Percentiles rank a stretch among this genome's conserved stretches.
These are phyloP conservation scores for Orchesella cincta DNA, from an alignment of 1,140 invertebrate species.

Conservation along the genomic window DNA sequence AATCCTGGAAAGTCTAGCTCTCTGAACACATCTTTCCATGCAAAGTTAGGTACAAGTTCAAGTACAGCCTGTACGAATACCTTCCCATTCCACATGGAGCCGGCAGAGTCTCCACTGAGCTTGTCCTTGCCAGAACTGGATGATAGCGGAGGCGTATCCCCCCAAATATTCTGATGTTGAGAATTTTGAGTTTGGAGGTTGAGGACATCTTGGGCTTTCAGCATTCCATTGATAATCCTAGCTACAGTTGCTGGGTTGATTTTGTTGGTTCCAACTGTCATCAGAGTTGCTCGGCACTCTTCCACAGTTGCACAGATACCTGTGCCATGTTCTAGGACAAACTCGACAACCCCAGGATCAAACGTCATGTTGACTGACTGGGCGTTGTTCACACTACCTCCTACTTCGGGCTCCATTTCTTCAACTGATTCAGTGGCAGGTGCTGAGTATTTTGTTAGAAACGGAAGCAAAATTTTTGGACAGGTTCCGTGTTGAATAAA, in stretches of 20 bases:
- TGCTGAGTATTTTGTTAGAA: conserved; percentile 7
- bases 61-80: conserved; percentile 87
- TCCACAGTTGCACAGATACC: conserved; percentile 82
- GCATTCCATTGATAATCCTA: conserved; percentile 82
- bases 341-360: conserved; percentile 60
- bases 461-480: conserved; percentile 9
- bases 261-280: conserved; percentile 62
- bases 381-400: background rate
- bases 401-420: conserved; percentile 34
- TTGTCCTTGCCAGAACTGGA: conserved; percentile 51
- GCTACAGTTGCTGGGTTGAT: conserved; percentile 78
- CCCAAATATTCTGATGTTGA: conserved; percentile 56
- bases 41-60: conserved; percentile 80
- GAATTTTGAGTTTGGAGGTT: conserved; percentile 60
- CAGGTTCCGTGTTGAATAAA: background rate
- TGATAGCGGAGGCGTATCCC: conserved; percentile 60
- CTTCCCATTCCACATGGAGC: conserved; percentile 83
- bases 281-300: conserved; percentile 81
- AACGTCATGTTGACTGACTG: conserved; percentile 37
- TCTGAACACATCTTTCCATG: conserved; percentile 88
- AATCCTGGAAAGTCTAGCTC: conserved; percentile 91
- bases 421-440: background rate
- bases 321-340: conserved; percentile 87
- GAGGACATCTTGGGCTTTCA: conserved; percentile 70
- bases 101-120: conserved; percentile 45